Percentiles rank a stretch among this genome's conserved stretches.
Conservation (phyloP, 2,113 vertebrate species). For the Rhodinocichla rosea region DNA sequence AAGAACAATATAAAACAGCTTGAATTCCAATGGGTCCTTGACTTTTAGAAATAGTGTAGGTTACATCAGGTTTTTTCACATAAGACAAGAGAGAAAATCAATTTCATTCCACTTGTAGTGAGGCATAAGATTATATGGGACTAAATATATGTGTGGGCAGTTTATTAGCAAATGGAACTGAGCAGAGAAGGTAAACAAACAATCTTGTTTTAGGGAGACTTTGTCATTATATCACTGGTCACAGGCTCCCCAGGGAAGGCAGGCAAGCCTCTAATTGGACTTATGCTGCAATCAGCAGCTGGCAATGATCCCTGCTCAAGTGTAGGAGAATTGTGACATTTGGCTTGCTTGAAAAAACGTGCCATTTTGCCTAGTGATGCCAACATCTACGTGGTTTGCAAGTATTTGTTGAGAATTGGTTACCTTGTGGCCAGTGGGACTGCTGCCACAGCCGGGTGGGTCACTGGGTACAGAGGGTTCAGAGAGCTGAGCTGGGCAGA, state of each 20-base stretch:
- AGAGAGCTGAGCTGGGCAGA: background rate
- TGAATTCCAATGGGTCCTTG: background rate
- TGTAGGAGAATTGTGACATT: background rate
- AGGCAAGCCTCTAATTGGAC: slow-evolving; percentile 6
- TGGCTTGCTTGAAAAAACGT: background rate
- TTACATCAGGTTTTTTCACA: background rate
- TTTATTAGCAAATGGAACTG: slow-evolving; percentile 46
- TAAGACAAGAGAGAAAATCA: background rate
- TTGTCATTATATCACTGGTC: background rate
- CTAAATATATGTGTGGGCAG: slow-evolving; percentile 40
- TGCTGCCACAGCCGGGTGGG: background rate
- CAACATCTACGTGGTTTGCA: background rate
- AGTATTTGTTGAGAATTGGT: background rate
- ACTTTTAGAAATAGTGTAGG: background rate
- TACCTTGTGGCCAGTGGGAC: background rate
- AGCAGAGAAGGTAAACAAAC: slow-evolving; percentile 52
- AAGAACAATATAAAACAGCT: background rate
- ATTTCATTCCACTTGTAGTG: background rate
- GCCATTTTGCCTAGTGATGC: background rate
- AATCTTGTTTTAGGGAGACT: slow-evolving; percentile 11
- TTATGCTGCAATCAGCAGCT: background rate
- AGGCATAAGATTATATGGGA: slow-evolving; percentile 15
- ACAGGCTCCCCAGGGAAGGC: background rate
- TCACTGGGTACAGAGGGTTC: background rate
- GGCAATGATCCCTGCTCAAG: background rate